Evolutionary conservation across 2,797 vertebrate species (phyloP).

Genomic region (Martes flavigula): DNA sequence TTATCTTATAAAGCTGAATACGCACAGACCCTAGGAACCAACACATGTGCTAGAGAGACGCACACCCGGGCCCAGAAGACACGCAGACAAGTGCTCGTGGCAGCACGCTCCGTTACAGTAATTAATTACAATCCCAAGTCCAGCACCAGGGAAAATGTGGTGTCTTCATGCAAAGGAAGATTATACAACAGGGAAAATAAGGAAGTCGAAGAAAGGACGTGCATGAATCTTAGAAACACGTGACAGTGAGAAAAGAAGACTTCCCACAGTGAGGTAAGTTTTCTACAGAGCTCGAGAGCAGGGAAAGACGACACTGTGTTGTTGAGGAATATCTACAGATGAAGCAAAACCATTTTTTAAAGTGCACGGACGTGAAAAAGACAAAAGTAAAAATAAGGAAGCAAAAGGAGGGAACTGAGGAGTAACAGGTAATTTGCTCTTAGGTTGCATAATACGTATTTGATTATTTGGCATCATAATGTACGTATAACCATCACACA

Average conservation of each 20-base stretch:
- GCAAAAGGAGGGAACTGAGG: not conserved
- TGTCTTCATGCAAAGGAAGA: not conserved
- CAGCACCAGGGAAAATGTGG: not conserved
- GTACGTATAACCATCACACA: not conserved
- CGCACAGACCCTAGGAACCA: not conserved
- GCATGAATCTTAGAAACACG: not conserved
- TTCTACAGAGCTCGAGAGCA: not conserved
- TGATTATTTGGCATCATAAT: not conserved
- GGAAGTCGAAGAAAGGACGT: not conserved
- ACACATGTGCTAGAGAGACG: not conserved
- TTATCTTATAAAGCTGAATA: not conserved
- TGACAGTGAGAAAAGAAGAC: not conserved
- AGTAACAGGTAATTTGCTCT: accelerated
- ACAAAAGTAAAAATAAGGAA: not conserved
- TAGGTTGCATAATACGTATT: no score
- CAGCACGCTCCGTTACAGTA: not conserved
- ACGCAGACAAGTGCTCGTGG: not conserved
- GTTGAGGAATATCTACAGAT: not conserved
- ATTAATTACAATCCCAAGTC: no score
- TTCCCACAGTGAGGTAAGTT: not conserved
- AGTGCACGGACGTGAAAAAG: not conserved
- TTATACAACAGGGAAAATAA: not conserved
- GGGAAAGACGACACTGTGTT: not conserved
- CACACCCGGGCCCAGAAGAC: not conserved
- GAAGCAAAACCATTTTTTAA: not conserved